Evolutionary conservation across 2,888 invertebrate genomes (phyloP), one percentile per base, ranked within the genome.

Genomic region (Phoronis australis): DNA sequence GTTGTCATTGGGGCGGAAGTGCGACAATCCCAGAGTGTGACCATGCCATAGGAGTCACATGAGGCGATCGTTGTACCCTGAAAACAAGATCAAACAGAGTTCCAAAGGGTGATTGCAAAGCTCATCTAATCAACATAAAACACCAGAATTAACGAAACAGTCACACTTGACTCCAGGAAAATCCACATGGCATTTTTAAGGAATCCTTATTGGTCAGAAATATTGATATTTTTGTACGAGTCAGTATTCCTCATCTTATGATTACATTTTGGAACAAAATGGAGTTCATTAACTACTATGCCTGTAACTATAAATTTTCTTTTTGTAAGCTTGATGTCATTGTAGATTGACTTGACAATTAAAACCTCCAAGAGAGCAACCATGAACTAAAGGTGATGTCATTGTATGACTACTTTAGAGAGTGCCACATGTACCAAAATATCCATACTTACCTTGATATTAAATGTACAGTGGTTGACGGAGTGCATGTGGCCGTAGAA

Each of bases 401-500:
- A 12, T 35, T 12, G 9, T 35, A n/a, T 12, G 9, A 35, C 35
- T 35, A n/a, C 9, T 35, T 12, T 35, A 9, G n/a, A n/a, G 35
- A 35, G 35, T 35, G 35, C 9, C n/a, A 23, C n/a, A 0, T 9
- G 35, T 12, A 18, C 6, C n/a, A 38, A 0, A 23, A 27, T 22
- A 9, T 15, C 4, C 42, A 1, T 9, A 57, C 69, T 62, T 51
- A 74, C 75, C 61, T 64, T 67, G 15, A 69, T 48, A 51, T 71
- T 76, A 55, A 77, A 75, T 5, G 68, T 67, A 5, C 67, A 67
- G 60, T 66, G 59, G 57, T 77, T 77, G 49, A 77, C 68, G 48
- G 76, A 72, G 59, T 76, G 71, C 60, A 68, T 61, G 53, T 77
- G 77, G n/a, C 77, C 77, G 54, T 71, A 75, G 57, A 73, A 75